Base-by-base conservation (phyloP, 2,888 invertebrate genomes). In the Drosophila merina region DNA sequence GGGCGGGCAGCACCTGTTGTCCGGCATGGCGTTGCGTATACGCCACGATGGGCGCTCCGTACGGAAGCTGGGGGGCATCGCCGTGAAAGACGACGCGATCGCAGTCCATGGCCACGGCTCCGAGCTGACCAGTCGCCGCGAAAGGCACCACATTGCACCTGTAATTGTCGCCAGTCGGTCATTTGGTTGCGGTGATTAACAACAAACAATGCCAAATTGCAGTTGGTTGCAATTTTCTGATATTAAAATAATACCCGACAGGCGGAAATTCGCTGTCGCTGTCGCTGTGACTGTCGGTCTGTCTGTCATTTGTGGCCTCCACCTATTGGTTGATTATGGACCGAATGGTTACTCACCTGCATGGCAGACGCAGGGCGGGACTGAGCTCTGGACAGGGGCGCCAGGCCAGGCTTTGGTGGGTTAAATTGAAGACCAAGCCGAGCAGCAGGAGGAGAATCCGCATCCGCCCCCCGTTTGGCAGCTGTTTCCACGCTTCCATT, bases 11-110 rank as follows among this genome's bases (percentile, higher is more conserved):
- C 58, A 94, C 94, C 90, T 97, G 97, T 83, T 96, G 95, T 0
- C 97, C 97, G 72, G 95, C 95, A 92, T 94, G 94, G 75, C 95
- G 93, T 90, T 97, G 97, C 63, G 95, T 95, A 91, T 96, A 96
- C 7, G 95, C 94, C 52, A 95, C 94, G 68, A 97, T 95, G 2
- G 96, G 96, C 26, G 96, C 96, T 48, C 95, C 95, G 86, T 94
- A 95, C 1, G 97, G 96, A 77, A 96, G 91, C 8, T 95, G 93
- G 0, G 96, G 95, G 75, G 95, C 95, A 89, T 97, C 97, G 4
- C 95, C 94, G 28, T 95, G 93, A 87, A 97, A 97, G 30, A 97
- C 96, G 26, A 96, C 95, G 7, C 94, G 92, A 92, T 97, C 97
- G 90, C 97, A 97, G 91, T 97, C 94, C 93, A 97, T 94, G 78